These are phyloP conservation scores for Limnephilus auricula DNA, from an alignment of 2,888 invertebrate species.

Conservation along the genomic window DNA sequence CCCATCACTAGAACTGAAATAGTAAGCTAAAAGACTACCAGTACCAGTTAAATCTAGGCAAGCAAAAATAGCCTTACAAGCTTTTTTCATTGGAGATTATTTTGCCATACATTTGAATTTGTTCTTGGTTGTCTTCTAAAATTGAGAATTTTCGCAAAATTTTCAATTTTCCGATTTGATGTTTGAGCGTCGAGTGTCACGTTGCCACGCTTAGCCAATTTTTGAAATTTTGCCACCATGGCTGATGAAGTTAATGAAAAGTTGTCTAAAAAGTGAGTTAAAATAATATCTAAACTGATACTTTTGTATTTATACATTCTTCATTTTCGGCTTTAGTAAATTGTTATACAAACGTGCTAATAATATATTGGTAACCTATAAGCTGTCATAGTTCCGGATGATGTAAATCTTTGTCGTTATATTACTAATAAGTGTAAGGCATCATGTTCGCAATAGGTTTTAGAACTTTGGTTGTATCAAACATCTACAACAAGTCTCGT, in stretches of 20 bases:
- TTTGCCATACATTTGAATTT: neutral
- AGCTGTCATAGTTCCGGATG: constrained; percentile 7
- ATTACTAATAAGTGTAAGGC: neutral
- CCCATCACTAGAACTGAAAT: neutral
- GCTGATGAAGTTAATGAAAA: constrained; percentile 79
- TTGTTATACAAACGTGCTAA: constrained; percentile 10
- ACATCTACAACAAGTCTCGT: neutral
- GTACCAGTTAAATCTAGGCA: neutral
- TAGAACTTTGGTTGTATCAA: constrained; percentile 1
- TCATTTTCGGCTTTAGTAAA: neutral
- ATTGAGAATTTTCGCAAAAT: neutral
- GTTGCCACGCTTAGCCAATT: neutral
- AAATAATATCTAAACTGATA: constrained; percentile 4
- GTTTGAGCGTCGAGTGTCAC: neutral
- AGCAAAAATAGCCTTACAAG: neutral
- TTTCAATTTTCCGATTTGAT: neutral
- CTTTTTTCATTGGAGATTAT: neutral
- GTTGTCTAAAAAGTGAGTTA: constrained; percentile 83
- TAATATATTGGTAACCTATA: constrained; percentile 15
- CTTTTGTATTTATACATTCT: constrained; percentile 15
- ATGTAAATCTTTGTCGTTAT: constrained; percentile 21
- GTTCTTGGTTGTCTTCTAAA: neutral
- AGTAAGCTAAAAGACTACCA: too few relatives aligned
- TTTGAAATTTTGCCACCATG: constrained; percentile 71
- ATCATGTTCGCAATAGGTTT: constrained; percentile 15